phyloP scores from a whole-genome alignment of 1,140 invertebrate species.

The Drosophila repleta region DNA sequence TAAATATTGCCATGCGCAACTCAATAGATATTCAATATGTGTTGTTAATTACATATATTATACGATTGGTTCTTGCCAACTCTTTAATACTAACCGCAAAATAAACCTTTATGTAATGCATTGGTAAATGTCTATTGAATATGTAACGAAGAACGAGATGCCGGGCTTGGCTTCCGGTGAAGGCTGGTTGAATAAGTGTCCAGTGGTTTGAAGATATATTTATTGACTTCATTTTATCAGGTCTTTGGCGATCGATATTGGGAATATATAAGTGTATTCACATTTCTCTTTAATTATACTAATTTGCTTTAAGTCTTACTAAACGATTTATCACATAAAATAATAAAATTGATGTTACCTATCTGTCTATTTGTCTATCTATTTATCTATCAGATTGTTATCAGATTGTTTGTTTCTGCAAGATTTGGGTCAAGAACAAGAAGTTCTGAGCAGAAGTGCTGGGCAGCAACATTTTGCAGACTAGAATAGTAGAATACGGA shows the following conservation, averaged over 20 bases:
- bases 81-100: background rate
- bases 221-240: slow-evolving; percentile 24
- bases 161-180: slow-evolving; percentile 8
- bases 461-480: too few species aligned
- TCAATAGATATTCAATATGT: slow-evolving; percentile 8
- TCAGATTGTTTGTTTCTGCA: background rate
- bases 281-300: slow-evolving; percentile 13
- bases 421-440: too few species aligned
- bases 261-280: slow-evolving; percentile 22
- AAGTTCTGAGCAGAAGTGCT: too few species aligned
- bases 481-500: too few species aligned
- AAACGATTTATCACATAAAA: background rate
- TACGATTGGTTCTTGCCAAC: slow-evolving; percentile 26
- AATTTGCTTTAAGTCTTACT: slow-evolving; percentile 17
- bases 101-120: slow-evolving; percentile 6
- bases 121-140: slow-evolving; percentile 33
- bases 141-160: slow-evolving; percentile 6
- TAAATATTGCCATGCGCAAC: slow-evolving; percentile 1
- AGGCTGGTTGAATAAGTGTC: slow-evolving; percentile 50
- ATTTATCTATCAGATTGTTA: too few species aligned
- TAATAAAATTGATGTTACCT: slow-evolving; percentile 37
- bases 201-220: slow-evolving; percentile 36
- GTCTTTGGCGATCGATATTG: slow-evolving; percentile 4
- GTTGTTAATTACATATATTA: slow-evolving; percentile 13
- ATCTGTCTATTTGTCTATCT: background rate